phyloP scores from a whole-genome alignment of 2,113 vertebrate species.

The Paramormyrops kingsleyae region DNA sequence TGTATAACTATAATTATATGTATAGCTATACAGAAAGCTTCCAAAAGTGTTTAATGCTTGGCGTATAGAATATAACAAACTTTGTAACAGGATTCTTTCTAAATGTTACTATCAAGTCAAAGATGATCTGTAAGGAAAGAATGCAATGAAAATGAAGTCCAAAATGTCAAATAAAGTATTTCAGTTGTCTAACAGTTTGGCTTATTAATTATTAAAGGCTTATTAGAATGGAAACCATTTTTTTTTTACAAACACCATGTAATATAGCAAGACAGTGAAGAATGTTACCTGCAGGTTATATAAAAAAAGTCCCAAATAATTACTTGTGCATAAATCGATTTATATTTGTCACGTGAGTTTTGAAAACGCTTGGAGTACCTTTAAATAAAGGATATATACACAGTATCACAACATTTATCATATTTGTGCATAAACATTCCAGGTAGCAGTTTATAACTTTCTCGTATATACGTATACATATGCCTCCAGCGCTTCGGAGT shows the following conservation, averaged over 20 bases:
- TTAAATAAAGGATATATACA: neutral
- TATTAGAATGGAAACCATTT: neutral
- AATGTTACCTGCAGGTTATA: neutral
- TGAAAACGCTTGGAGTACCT: neutral
- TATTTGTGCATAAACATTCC: neutral
- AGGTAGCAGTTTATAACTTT: neutral
- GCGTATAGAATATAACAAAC: neutral
- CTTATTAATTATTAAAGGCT: neutral
- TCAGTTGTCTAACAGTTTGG: neutral
- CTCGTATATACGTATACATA: slow-evolving; percentile 28
- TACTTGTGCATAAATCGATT: neutral
- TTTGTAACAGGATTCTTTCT: neutral
- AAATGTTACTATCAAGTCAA: neutral
- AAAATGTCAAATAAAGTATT: neutral
- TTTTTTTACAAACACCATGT: neutral
- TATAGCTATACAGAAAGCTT: neutral
- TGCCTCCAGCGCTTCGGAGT: slow-evolving; percentile 57
- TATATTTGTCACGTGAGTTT: neutral
- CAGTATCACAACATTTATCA: neutral
- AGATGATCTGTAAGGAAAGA: neutral
- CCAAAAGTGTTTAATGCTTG: neutral
- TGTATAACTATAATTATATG: neutral
- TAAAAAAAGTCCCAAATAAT: neutral
- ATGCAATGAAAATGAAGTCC: neutral
- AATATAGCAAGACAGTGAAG: neutral